A percentile compares a stretch with the other conserved stretches of the same genome.
These are phyloP conservation scores for Chymomyza fuscimana DNA, from an alignment of 2,888 invertebrate genomes.

Conservation along the genomic window DNA sequence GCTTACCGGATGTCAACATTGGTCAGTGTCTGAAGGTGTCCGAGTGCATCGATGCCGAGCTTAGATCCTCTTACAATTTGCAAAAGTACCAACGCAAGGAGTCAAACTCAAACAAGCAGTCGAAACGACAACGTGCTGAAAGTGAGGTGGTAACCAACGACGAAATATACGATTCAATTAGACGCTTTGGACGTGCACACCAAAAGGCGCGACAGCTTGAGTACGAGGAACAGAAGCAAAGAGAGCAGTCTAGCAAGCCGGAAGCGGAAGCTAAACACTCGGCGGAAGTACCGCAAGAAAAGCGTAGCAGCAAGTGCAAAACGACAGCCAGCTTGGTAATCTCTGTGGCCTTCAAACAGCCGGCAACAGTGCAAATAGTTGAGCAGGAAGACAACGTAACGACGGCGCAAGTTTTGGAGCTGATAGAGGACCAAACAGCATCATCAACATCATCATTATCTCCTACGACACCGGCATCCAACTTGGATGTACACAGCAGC, in stretches of 20 bases:
- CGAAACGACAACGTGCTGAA: slow-evolving; percentile 5
- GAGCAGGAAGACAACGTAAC: neutral
- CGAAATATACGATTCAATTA: slow-evolving; percentile 77
- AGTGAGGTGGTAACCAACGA: slow-evolving; percentile 57
- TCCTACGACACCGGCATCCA: slow-evolving; percentile 55
- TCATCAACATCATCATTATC: slow-evolving; percentile 26
- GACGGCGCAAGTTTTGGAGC: slow-evolving; percentile 3
- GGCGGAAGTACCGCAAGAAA: slow-evolving; percentile 39
- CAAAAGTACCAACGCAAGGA: slow-evolving; percentile 65
- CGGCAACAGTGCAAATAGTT: neutral
- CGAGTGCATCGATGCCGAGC: slow-evolving; percentile 86
- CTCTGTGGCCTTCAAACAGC: slow-evolving; percentile 11
- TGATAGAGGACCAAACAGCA: neutral
- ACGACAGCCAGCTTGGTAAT: slow-evolving; percentile 2
- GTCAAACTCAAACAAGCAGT: slow-evolving; percentile 31
- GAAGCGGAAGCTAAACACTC: slow-evolving; percentile 31
- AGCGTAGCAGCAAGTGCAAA: slow-evolving; percentile 31
- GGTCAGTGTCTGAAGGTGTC: slow-evolving; percentile 86
- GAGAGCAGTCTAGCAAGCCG: slow-evolving; percentile 40
- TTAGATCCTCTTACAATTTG: slow-evolving; percentile 80
- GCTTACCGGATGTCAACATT: slow-evolving; percentile 86
- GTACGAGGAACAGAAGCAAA: slow-evolving; percentile 56
- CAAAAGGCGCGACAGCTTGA: slow-evolving; percentile 76
- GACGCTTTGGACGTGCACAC: slow-evolving; percentile 77
- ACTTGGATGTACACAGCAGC: slow-evolving; percentile 26